A percentile compares a stretch with the other conserved stretches of the same genome.
These are phyloP conservation scores for Trachymyrmex septentrionalis DNA, from an alignment of 1,140 invertebrate species.

Conservation along the genomic window DNA sequence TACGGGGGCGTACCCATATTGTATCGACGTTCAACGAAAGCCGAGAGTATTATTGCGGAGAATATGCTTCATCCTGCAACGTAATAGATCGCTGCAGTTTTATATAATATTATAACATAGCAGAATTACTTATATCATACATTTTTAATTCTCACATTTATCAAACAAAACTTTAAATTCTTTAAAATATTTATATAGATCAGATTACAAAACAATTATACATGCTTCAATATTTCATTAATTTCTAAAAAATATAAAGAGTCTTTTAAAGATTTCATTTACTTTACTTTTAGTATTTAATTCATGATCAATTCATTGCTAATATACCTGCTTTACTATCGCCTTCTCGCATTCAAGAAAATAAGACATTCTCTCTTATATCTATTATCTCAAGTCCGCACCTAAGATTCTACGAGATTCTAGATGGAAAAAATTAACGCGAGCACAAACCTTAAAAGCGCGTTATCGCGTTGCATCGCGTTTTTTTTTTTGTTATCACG, in stretches of 20 bases:
- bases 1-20: slow-evolving; percentile 57
- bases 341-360: background rate
- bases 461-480: slow-evolving; percentile 15
- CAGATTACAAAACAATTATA: too few species aligned
- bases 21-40: slow-evolving; percentile 45
- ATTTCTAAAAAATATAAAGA: background rate
- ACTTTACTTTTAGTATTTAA: background rate
- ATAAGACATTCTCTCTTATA: slow-evolving; percentile 9
- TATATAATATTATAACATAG: slow-evolving; percentile 6
- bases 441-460: background rate
- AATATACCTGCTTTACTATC: slow-evolving; percentile 1
- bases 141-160: slow-evolving; percentile 2
- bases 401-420: background rate
- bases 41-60: slow-evolving; percentile 53
- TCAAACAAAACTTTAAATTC: background rate
- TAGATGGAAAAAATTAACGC: background rate
- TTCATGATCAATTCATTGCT: background rate
- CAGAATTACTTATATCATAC: background rate
- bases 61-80: slow-evolving; percentile 23
- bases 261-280: background rate
- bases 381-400: background rate
- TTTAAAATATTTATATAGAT: background rate
- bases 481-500: slow-evolving; percentile 28
- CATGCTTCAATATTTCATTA: background rate
- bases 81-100: slow-evolving; percentile 2